Percentiles rank a stretch among this genome's conserved stretches.
phyloP scores from a whole-genome alignment of 2,888 invertebrate genomes.

The Leptarthrus brevirostris region DNA sequence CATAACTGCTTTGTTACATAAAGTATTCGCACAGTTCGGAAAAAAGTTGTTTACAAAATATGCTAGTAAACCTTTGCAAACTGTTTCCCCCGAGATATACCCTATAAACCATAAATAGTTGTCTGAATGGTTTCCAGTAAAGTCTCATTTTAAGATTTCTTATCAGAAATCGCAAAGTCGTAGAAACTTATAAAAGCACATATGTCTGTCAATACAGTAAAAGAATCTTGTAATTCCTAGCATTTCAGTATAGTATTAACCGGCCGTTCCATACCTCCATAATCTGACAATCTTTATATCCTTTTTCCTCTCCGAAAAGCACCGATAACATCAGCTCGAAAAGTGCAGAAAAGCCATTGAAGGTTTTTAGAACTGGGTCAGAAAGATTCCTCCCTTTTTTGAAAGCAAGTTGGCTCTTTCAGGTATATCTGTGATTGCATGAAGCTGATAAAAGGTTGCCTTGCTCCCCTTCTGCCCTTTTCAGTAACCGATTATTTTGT shows the following conservation, averaged over 20 bases:
- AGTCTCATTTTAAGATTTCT: slow-evolving; percentile 29
- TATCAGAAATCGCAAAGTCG: slow-evolving; percentile 15
- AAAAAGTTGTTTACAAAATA: no score
- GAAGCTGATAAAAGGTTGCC: slow-evolving; percentile 25
- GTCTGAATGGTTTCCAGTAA: not conserved
- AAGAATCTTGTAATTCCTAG: slow-evolving; percentile 18
- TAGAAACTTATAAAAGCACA: slow-evolving; percentile 12
- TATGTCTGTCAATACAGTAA: slow-evolving; percentile 30
- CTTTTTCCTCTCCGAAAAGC: slow-evolving; percentile 32
- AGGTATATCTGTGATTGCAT: slow-evolving; percentile 38
- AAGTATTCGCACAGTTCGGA: no score
- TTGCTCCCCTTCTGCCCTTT: not conserved
- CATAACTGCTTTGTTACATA: no score
- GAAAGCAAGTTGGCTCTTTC: slow-evolving; percentile 24
- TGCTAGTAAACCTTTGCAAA: no score
- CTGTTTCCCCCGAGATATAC: no score
- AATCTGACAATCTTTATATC: slow-evolving; percentile 44
- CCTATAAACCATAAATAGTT: no score
- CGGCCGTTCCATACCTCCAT: not conserved
- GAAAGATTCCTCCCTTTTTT: slow-evolving; percentile 33
- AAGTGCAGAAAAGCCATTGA: slow-evolving; percentile 26
- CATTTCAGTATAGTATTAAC: slow-evolving; percentile 12
- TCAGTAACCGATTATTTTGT: slow-evolving; percentile 6
- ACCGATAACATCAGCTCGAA: slow-evolving; percentile 30
- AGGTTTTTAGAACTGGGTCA: slow-evolving; percentile 40